These are phyloP conservation scores for Volucella inflata DNA, from an alignment of 2,888 invertebrate genomes.

Conservation along the genomic window DNA sequence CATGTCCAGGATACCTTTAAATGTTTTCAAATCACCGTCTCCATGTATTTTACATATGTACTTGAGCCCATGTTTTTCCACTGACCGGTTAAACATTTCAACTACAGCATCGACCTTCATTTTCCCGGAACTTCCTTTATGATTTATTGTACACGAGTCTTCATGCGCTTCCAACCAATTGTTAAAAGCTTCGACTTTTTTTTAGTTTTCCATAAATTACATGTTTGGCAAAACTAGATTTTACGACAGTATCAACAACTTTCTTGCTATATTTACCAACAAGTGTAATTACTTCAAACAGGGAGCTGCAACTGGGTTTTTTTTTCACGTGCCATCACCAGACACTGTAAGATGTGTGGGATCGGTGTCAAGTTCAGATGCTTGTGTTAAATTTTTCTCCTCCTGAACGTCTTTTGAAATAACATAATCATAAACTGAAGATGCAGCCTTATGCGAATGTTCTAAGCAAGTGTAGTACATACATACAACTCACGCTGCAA, in stretches of 20 bases:
- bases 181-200: too few species aligned
- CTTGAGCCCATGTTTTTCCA: too few species aligned
- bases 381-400: background rate
- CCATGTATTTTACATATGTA: background rate
- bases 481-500: too few species aligned
- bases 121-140: too few species aligned
- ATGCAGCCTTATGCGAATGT: too few species aligned
- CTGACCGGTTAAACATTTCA: conserved; percentile 1
- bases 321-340: background rate
- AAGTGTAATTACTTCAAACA: background rate
- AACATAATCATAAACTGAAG: background rate
- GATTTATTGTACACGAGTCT: background rate
- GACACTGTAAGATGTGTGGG: background rate
- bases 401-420: background rate
- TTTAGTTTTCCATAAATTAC: background rate
- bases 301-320: too few species aligned
- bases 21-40: conserved; percentile 26
- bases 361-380: background rate
- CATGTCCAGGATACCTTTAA: conserved; percentile 25
- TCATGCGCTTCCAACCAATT: background rate
- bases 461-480: too few species aligned
- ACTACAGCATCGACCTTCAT: too few species aligned
- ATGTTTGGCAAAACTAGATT: background rate
- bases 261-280: background rate
- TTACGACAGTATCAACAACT: background rate